These are phyloP conservation scores for Pissodes strobi DNA, from an alignment of 1,140 invertebrate species.

Conservation along the genomic window DNA sequence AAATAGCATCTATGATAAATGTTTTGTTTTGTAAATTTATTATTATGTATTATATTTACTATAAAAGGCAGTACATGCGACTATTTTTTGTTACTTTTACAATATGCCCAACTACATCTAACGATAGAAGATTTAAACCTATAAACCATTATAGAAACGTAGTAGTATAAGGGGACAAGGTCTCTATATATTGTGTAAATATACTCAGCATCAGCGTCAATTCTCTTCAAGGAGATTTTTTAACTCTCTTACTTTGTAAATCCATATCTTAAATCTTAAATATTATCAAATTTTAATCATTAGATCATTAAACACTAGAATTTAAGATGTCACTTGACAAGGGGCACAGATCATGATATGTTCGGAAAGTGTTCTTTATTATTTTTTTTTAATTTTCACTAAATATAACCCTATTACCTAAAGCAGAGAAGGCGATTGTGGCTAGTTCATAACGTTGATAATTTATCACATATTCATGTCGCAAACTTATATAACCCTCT, in stretches of 20 bases:
- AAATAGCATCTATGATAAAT: too few relatives aligned
- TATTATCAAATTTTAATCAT: constrained; percentile 56
- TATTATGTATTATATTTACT: too few relatives aligned
- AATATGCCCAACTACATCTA: background rate
- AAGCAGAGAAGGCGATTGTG: constrained; percentile 58
- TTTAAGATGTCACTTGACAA: constrained; percentile 59
- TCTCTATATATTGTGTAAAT: constrained; percentile 25
- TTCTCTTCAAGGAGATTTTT: constrained; percentile 34
- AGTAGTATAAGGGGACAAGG: constrained; percentile 10
- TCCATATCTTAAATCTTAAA: constrained; percentile 53
- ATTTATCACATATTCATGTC: constrained; percentile 52
- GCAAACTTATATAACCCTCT: constrained; percentile 20
- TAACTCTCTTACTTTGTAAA: constrained; percentile 46
- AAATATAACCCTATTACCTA: constrained; percentile 53
- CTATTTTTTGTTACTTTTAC: background rate
- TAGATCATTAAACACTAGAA: constrained; percentile 55
- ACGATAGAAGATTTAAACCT: too few relatives aligned
- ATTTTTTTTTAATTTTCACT: constrained; percentile 20
- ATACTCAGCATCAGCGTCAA: constrained; percentile 40
- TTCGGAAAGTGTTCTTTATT: constrained; percentile 57
- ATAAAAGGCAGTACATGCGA: background rate
- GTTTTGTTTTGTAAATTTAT: too few relatives aligned
- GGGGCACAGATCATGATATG: constrained; percentile 60
- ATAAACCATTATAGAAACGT: too few relatives aligned
- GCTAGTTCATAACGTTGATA: constrained; percentile 57